Evolutionary conservation across 2,888 invertebrate genomes (phyloP).

Genomic region (Falcaria lacertinaria): DNA sequence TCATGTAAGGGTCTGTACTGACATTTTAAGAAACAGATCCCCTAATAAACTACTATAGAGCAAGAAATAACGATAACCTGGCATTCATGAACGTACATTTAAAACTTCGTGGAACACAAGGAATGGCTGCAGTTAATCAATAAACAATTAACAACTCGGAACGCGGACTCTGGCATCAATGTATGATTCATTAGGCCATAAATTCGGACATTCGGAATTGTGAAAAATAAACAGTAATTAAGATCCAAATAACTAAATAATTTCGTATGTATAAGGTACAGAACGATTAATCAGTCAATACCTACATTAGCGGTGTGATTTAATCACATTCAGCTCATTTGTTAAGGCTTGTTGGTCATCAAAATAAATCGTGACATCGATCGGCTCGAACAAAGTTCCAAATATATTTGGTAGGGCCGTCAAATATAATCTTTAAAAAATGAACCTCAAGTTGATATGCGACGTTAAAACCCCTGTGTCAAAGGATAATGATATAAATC

Average conservation of each 20-base stretch:
- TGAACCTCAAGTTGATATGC: not conserved
- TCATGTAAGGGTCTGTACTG: no score
- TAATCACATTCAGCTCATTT: no score
- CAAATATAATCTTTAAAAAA: constrained; percentile 1
- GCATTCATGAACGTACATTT: no score
- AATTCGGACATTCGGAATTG: not conserved
- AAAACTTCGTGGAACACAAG: not conserved
- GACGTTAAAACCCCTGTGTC: not conserved
- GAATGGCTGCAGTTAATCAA: not conserved
- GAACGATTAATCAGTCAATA: no score
- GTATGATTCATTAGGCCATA: not conserved
- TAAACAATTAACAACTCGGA: not conserved
- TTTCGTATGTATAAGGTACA: no score
- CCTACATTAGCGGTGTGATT: no score
- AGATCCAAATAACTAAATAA: not conserved
- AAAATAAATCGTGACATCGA: not conserved
- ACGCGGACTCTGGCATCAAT: not conserved
- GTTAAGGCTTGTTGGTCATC: not conserved
- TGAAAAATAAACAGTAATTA: not conserved
- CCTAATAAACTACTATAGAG: no score
- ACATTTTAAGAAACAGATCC: no score
- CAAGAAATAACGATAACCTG: no score
- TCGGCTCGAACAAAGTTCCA: not conserved
- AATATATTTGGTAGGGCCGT: not conserved
- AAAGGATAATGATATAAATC: not conserved